A percentile compares a stretch with the other conserved stretches of the same genome.
phyloP scores from a whole-genome alignment of 1,140 invertebrate genomes.

The Hylyphantes graminicola region DNA sequence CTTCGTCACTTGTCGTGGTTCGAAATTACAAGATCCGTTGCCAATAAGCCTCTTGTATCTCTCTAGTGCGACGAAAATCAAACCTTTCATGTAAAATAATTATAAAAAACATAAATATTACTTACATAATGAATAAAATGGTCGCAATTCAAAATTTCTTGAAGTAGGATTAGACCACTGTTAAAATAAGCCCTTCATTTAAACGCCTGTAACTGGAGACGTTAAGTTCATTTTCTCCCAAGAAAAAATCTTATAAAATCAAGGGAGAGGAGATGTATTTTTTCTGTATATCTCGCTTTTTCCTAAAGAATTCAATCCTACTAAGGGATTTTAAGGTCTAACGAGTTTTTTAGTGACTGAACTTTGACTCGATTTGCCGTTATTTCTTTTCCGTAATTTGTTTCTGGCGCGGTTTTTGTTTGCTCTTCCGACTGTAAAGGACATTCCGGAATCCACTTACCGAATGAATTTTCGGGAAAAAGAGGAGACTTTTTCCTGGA shows the following conservation, averaged over 20 bases:
- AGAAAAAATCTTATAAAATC: background rate
- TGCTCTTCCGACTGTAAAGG: background rate
- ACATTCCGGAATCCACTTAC: conserved; percentile 40
- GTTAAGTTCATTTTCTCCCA: conserved; percentile 20
- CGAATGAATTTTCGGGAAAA: conserved; percentile 35
- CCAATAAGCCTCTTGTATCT: too few relatives aligned
- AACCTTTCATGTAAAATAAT: too few relatives aligned
- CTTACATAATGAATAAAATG: too few relatives aligned
- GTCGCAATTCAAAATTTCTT: too few relatives aligned
- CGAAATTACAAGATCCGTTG: too few relatives aligned
- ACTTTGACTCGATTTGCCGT: conserved; percentile 58
- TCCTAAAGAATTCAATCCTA: conserved; percentile 51
- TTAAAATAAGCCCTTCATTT: background rate
- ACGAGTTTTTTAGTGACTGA: conserved; percentile 60
- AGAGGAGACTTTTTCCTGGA: background rate
- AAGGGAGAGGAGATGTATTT: background rate
- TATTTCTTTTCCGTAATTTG: conserved; percentile 52
- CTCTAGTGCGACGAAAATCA: too few relatives aligned
- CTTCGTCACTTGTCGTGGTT: too few relatives aligned
- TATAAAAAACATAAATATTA: too few relatives aligned
- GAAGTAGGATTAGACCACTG: too few relatives aligned
- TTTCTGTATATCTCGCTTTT: background rate
- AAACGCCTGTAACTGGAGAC: conserved; percentile 1
- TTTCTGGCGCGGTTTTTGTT: conserved; percentile 24
- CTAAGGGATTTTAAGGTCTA: conserved; percentile 59